These are phyloP conservation scores for Neelides folsomi DNA, from an alignment of 2,888 invertebrate genomes.

Conservation along the genomic window DNA sequence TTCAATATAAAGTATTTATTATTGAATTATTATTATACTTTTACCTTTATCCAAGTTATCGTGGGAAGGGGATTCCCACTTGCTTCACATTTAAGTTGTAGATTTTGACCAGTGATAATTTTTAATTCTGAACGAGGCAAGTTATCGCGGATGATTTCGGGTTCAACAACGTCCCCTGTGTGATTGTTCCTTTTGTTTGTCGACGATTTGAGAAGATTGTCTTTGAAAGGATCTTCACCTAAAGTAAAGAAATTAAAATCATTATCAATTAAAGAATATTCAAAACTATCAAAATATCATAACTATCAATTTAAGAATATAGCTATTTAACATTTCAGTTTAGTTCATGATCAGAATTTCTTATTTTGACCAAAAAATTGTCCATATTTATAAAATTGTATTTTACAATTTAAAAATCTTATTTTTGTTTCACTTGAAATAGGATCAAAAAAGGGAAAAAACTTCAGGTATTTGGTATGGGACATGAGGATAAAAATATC, in stretches of 20 bases:
- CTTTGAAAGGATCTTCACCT: conserved; percentile 24
- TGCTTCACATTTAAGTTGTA: conserved; percentile 25
- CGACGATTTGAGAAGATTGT: conserved; percentile 18
- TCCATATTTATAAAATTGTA: no score
- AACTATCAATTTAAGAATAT: no score
- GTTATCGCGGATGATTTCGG: conserved; percentile 20
- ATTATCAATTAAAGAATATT: no score
- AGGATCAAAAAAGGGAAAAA: no score
- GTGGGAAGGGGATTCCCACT: conserved; percentile 28
- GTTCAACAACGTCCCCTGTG: conserved; percentile 13
- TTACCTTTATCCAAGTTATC: conserved; percentile 28
- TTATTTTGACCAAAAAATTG: no score
- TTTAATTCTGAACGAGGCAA: conserved; percentile 8
- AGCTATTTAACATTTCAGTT: no score
- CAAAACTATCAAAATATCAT: no score
- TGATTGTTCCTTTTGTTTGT: conserved; percentile 7
- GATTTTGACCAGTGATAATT: conserved; percentile 12
- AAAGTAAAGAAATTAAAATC: background rate
- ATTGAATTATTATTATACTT: background rate
- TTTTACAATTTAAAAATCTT: no score
- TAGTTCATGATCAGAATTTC: no score
- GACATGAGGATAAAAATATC: no score
- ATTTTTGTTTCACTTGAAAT: no score
- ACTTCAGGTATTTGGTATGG: no score
- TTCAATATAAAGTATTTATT: background rate